Evolutionary conservation across 2,797 vertebrate genomes (phyloP), one percentile per base, ranked within the genome.

Genomic region (Melanotaenia pygmaea): DNA sequence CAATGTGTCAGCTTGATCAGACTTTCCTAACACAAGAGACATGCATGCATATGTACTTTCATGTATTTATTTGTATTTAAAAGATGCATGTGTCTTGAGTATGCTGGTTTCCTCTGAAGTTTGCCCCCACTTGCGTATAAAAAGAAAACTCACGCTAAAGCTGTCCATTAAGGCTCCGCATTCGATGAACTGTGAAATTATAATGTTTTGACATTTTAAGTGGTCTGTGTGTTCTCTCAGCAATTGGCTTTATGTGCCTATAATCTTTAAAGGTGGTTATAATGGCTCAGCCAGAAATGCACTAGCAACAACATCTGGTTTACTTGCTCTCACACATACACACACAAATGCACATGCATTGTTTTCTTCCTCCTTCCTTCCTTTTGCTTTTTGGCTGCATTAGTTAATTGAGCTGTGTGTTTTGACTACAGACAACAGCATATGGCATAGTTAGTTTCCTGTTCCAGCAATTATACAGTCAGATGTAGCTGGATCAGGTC

Each of bases 241-340:
- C 47, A 61, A 43, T 70, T 70, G 64, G 73, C 38, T 81, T 76
- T 57, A 76, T 74, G 65, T 65, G 70, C 72, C 57, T 71, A 32
- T 81, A 81, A 80, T 85, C n/a, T 70, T 88, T 74, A 86, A 72
- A 76, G 73, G 72, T 69, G 63, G 57, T 74, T 77, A 66, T 68
- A 69, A 80, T 61, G 60, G 66, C 76, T 79, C 35, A 47, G 71
- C 70, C 35, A 72, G 68, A 72, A 58, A 67, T 56, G 72, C 71
- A 66, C 70, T 75, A 74, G 81, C 58, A 64, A 57, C 70, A 79
- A 64, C 83, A 80, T 77, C 78, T 82, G 80, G 81, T 76, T 81
- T 38, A 28, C 38, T 60, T 47, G 26, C 40, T 50, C 62, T 18
- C 20, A 22, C 64, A 47, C 59, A 62, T 7, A n/a, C 35, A 58